phyloP scores from a whole-genome alignment of 2,888 invertebrate genomes.

The Cepaea hortensis region DNA sequence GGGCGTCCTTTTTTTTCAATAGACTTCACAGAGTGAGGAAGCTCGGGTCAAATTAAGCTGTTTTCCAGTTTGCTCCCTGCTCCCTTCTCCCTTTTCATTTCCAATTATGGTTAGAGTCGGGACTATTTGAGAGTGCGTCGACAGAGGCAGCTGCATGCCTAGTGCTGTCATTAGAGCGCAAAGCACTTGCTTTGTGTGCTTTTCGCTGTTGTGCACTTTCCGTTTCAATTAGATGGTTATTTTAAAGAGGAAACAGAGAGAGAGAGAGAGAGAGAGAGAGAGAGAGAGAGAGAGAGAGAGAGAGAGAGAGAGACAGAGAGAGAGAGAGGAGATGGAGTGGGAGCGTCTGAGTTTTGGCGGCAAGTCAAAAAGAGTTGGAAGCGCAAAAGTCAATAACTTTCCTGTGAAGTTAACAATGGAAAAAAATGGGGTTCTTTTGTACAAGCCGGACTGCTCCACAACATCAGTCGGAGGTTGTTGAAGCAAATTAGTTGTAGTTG shows the following conservation, averaged over 20 bases:
- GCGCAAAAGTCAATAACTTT: neutral
- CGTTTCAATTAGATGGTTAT: conserved; percentile 35
- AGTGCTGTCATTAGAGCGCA: conserved; percentile 35
- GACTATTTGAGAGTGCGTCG: conserved; percentile 12
- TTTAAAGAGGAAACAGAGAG: neutral
- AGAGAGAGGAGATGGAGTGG: neutral
- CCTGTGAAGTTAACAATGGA: neutral
- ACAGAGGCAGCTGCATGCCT: conserved; percentile 29
- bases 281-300: neutral
- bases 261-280: neutral
- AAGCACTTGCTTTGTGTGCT: conserved; percentile 37
- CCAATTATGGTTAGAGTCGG: conserved; percentile 43
- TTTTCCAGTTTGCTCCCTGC: conserved; percentile 40
- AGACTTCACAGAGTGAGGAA: conserved; percentile 33
- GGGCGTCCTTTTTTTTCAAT: conserved; percentile 14
- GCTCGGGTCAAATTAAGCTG: conserved; percentile 42
- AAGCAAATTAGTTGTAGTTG: too few relatives aligned
- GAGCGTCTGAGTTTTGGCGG: neutral
- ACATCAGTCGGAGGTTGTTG: too few relatives aligned
- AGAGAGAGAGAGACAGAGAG: neutral
- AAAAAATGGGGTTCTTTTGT: neutral
- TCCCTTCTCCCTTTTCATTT: conserved; percentile 34
- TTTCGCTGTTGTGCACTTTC: conserved; percentile 36
- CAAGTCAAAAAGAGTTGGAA: neutral
- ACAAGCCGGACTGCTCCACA: too few relatives aligned